A percentile compares a stretch with the other conserved stretches of the same genome.
Evolutionary conservation across 2,113 vertebrate species (phyloP).

Genomic region (Micronisus gabar): DNA sequence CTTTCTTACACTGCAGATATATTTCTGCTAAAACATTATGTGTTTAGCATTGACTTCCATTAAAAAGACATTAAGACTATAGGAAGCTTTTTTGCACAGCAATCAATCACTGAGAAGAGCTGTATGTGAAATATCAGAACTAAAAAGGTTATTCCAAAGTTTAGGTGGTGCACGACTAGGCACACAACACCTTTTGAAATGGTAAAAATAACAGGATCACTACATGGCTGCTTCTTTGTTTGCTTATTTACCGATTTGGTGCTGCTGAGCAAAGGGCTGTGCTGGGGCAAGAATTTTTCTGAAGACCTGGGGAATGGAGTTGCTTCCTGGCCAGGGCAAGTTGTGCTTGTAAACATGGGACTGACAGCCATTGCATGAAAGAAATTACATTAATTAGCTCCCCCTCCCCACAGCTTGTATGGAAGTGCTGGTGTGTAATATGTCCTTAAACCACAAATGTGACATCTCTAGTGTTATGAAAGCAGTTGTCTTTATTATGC

Average conservation of each 20-base stretch:
- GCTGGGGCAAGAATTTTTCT: neutral
- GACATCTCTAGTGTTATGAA: neutral
- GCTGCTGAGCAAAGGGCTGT: neutral
- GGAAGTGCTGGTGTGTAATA: neutral
- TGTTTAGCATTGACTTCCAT: neutral
- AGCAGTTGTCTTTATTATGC: neutral
- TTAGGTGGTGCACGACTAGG: neutral
- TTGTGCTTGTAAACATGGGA: neutral
- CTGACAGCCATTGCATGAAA: neutral
- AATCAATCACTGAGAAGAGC: neutral
- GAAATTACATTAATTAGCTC: neutral
- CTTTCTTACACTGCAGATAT: neutral
- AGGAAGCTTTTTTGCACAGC: neutral
- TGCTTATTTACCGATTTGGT: neutral
- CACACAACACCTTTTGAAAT: neutral
- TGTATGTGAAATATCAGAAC: neutral
- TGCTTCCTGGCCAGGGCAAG: neutral
- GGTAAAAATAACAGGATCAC: neutral
- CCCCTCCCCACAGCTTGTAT: neutral
- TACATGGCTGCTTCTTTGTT: neutral
- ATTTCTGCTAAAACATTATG: neutral
- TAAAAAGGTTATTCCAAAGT: neutral
- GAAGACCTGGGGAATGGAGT: neutral
- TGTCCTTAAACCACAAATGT: neutral
- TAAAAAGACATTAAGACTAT: neutral